These are phyloP conservation scores for Pseudachorutes palmiensis DNA, from an alignment of 1,140 invertebrate genomes.

Conservation along the genomic window DNA sequence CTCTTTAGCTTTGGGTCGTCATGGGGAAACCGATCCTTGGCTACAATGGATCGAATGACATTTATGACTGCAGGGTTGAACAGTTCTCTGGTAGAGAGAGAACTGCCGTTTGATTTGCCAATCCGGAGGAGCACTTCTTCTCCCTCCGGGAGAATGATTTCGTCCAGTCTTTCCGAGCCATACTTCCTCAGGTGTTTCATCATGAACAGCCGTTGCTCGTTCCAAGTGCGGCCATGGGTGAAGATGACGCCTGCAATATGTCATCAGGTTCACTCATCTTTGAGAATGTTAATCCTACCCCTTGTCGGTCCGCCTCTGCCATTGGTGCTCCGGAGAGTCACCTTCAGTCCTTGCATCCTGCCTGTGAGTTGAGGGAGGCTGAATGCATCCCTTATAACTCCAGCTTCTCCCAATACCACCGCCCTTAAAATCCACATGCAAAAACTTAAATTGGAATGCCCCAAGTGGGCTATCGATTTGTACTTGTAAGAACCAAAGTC, in stretches of 20 bases:
- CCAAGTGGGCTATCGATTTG: background rate
- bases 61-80: constrained; percentile 9
- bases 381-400: background rate
- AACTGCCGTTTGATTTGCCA: background rate
- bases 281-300: background rate
- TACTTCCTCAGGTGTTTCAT: constrained; percentile 9
- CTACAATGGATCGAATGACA: background rate
- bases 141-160: background rate
- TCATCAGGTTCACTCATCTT: no score
- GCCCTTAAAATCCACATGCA: background rate
- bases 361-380: background rate
- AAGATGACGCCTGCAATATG: background rate
- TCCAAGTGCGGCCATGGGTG: background rate
- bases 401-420: background rate
- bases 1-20: constrained; percentile 4
- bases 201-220: constrained; percentile 2
- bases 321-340: background rate
- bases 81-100: background rate
- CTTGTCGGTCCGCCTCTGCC: background rate
- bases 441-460: background rate
- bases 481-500: constrained; percentile 11
- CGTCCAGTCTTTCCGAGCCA: background rate
- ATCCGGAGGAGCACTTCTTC: background rate
- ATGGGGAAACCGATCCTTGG: background rate
- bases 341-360: background rate